Conservation (phyloP, 2,888 invertebrate species). For the Drosophila subsilvestris region DNA sequence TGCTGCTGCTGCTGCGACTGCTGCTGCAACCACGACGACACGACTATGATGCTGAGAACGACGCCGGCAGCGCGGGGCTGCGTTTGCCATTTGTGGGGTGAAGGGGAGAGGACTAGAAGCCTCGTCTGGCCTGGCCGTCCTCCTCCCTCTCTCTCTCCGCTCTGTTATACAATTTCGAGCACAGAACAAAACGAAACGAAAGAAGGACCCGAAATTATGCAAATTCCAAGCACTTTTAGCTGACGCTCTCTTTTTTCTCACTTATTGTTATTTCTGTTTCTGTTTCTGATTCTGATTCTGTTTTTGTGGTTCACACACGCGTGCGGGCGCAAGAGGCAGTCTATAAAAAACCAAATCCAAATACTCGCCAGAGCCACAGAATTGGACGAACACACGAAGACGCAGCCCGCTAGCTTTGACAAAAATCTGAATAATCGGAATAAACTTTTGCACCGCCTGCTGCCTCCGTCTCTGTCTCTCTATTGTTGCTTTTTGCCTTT, state of each 20-base stretch:
- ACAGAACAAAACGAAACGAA: constrained; percentile 2
- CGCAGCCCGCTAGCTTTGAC: too few relatives aligned
- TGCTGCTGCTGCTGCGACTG: constrained; percentile 15
- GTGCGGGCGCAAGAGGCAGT: not conserved
- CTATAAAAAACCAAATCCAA: not conserved
- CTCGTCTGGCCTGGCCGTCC: constrained; percentile 9
- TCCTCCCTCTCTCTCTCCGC: not conserved
- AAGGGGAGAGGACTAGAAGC: not conserved
- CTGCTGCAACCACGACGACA: constrained; percentile 17
- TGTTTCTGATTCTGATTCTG: not conserved
- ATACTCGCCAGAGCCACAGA: not conserved
- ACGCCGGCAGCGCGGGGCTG: constrained; percentile 39
- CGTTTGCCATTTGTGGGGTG: constrained; percentile 54
- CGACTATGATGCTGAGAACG: constrained; percentile 28
- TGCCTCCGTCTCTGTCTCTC: too few relatives aligned
- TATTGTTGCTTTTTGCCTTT: too few relatives aligned
- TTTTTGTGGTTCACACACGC: not conserved
- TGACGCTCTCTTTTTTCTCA: not conserved
- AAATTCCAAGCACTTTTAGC: constrained; percentile 16
- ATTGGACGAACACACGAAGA: too few relatives aligned
- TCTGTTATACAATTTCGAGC: constrained; percentile 17
- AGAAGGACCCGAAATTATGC: constrained; percentile 38
- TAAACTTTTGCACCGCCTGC: not conserved
- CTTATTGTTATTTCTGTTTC: not conserved
- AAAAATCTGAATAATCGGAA: not conserved